Conservation (phyloP, 2,113 vertebrate genomes). For the Antigone vipio region DNA sequence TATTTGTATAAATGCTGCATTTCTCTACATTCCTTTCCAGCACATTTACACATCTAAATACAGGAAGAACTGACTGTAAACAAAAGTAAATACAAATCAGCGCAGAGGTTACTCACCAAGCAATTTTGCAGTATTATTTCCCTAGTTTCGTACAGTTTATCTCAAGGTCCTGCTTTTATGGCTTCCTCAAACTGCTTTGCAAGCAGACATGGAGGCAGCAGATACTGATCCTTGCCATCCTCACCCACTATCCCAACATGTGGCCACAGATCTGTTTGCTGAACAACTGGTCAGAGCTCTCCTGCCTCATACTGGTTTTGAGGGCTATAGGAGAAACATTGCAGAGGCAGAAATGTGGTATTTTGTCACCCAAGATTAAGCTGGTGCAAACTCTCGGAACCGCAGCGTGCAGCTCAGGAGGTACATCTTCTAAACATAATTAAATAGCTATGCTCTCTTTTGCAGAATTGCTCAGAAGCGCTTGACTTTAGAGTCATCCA, state of each 20-base stretch:
- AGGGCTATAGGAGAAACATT: not conserved
- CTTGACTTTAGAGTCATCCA: not conserved
- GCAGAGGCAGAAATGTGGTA: not conserved
- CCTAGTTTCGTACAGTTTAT: not conserved
- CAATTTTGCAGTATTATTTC: not conserved
- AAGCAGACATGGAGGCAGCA: not conserved
- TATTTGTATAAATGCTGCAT: constrained; percentile 81
- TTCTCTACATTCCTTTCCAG: constrained; percentile 86
- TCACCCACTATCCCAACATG: not conserved
- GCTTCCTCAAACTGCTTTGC: not conserved
- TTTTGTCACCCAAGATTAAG: not conserved
- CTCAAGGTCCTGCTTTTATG: not conserved
- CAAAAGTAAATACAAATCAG: not conserved
- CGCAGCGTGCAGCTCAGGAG: not conserved
- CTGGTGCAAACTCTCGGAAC: not conserved
- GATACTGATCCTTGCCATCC: not conserved
- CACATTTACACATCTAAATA: constrained; percentile 84
- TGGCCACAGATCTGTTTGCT: not conserved
- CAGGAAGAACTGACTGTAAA: constrained; percentile 83
- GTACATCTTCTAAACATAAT: not conserved
- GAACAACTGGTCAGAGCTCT: not conserved
- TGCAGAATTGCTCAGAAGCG: not conserved
- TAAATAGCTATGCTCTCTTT: not conserved
- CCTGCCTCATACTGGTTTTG: not conserved
- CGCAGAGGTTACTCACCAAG: not conserved